Evolutionary conservation across 1,140 invertebrate species (phyloP), one percentile per base, ranked within the genome.

Genomic region (Alviniconcha marisindica): DNA sequence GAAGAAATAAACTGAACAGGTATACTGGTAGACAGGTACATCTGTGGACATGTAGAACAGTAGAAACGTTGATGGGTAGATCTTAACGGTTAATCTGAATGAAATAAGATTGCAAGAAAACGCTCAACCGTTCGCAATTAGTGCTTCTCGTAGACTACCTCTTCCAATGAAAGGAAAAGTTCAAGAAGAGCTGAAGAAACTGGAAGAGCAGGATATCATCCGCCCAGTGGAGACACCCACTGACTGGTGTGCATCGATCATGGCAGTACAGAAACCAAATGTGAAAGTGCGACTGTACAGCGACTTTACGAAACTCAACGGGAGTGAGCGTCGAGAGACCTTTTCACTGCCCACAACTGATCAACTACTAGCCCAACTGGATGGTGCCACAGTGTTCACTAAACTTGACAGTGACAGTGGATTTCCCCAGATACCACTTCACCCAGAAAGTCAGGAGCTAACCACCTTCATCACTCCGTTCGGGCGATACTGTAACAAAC

Each of bases 161-260:
- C 14, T 28, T 12, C n/a, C 10, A 71, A 14, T n/a, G n/a, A 14
- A 71, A 31, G 66, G n/a, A 31, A 71, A 71, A 71, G 14, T 10
- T 71, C n/a, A 71, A 71, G 66, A 71, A 71, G 66, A 71, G n/a
- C 66, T 71, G 36, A 28, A 31, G 66, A 28, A 36, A 31, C 36
- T 71, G 36, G n/a, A 71, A 71, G n/a, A 36, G n/a, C n/a, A 71
- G n/a, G n/a, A n/a, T 12, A 12, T 14, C n/a, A 10, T 14, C n/a
- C 36, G n/a, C n/a, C n/a, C n/a, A 71, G 66, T 71, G 36, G 66
- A 71, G n/a, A 28, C n/a, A 36, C 10, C 10, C n/a, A 71, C 66
- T 71, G 66, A 71, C 36, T 71, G 36, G n/a, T 71, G 66, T n/a
- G n/a, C 36, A 31, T n/a, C 66, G n/a, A 71, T 71, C n/a, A n/a